Conservation (phyloP, 1,140 invertebrate genomes). For the Parapsyche elsis region DNA sequence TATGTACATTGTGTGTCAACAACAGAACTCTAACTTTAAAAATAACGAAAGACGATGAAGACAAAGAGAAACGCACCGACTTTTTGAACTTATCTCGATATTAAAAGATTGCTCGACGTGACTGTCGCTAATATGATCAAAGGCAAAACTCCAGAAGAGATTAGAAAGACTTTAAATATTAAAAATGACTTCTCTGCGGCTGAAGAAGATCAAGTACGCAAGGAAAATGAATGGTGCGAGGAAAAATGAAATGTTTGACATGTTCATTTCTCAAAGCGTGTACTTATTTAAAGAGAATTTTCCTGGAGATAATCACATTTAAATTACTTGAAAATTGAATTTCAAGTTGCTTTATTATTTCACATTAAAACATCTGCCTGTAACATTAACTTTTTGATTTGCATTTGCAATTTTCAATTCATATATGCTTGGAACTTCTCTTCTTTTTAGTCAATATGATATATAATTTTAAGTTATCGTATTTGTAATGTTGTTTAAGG, state of each 20-base stretch:
- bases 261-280: neutral
- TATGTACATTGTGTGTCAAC: too few species aligned
- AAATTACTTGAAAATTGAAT: too few species aligned
- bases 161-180: constrained; percentile 99
- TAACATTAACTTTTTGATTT: too few species aligned
- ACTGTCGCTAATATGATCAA: constrained; percentile 99
- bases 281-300: neutral
- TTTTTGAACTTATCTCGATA: constrained; percentile 98
- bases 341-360: too few species aligned
- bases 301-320: too few species aligned
- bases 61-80: constrained; percentile 97
- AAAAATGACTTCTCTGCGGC: constrained; percentile 98
- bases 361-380: too few species aligned
- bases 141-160: constrained; percentile 97
- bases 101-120: constrained; percentile 96
- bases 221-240: constrained; percentile 99
- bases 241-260: constrained; percentile 75
- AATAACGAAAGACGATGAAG: constrained; percentile 98
- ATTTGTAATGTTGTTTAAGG: too few species aligned
- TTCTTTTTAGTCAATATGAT: too few species aligned
- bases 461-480: too few species aligned
- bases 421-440: too few species aligned
- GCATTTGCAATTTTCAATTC: too few species aligned
- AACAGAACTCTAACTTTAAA: too few species aligned
- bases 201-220: constrained; percentile 95